Base-by-base conservation (phyloP, 1,140 invertebrate species). In the Eriosoma lanigerum region DNA sequence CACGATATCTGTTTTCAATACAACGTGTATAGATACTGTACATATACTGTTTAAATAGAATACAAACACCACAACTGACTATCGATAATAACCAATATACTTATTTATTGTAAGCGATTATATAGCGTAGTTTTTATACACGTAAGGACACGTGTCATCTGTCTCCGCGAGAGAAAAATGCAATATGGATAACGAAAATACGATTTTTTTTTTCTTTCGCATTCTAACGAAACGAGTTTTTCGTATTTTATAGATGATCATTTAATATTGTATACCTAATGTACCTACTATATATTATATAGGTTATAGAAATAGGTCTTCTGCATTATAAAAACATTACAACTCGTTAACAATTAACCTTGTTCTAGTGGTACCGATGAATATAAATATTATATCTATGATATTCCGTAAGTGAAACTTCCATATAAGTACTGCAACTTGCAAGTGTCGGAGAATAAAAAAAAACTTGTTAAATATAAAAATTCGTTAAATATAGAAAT, bases 321-420 rank as follows among this genome's bases (percentile, higher is more conserved):
- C 32, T 38, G 32, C 32, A 38, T 10, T 13, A 48, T 12, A 48
- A 48, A 48, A n/a, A 62, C 58, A 29, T 29, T 19, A 29, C 13
- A 1, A 48, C 46, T 48, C 13, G 46, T 62, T 29, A 62, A 62
- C 60, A 62, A 62, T 62, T 62, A 62, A 62, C 60, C 60, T 62
- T 29, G 29, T 62, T 62, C 17, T 32, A 62, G 17, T 62, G 32
- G 0, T 38, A 38, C 3, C 3, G 3, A 38, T 38, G 8, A 19
- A n/a, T 19, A 62, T 62, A 29, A 15, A 48, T 26, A 29, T 17
- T 19, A 32, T 62, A 62, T 19, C 19, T 32, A 60, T 19, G 10
- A 38, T 62, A 32, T 62, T 29, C 15, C n/a, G n/a, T n/a, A n/a
- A 32, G 60, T 62, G 60, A 62, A 32, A 62, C 60, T 32, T 62